A percentile compares a stretch with the other conserved stretches of the same genome.
phyloP scores from a whole-genome alignment of 2,113 vertebrate genomes.

The Proterorhinus semilunaris region DNA sequence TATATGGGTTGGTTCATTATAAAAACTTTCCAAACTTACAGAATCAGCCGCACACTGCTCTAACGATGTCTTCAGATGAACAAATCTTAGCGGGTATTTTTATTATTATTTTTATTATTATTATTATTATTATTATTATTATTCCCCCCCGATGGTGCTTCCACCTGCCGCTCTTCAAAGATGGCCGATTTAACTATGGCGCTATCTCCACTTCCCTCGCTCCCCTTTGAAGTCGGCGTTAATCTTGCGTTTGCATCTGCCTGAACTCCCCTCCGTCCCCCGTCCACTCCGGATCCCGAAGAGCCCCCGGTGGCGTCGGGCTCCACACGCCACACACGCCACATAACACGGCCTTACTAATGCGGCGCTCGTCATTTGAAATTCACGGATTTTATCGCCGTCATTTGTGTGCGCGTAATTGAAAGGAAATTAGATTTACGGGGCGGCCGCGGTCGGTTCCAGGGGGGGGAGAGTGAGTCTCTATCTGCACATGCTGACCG shows the following conservation, averaged over 20 bases:
- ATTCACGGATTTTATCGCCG: slow-evolving; percentile 57
- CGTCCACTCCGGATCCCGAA: slow-evolving; percentile 57
- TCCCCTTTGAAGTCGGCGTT: slow-evolving; percentile 60
- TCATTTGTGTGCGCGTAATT: slow-evolving; percentile 70
- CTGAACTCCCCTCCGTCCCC: slow-evolving; percentile 43
- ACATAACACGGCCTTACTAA: slow-evolving; percentile 43
- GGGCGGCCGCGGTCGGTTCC: slow-evolving; percentile 11
- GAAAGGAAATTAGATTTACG: slow-evolving; percentile 57
- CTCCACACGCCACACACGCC: slow-evolving; percentile 20
- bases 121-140: too few relatives aligned
- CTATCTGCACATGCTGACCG: slow-evolving; percentile 42
- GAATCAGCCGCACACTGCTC: not conserved
- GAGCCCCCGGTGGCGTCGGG: slow-evolving; percentile 50
- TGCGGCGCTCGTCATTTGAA: slow-evolving; percentile 47
- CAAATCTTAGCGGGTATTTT: slow-evolving; percentile 8
- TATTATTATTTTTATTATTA: too few relatives aligned
- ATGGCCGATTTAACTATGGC: slow-evolving; percentile 51
- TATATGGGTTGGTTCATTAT: too few relatives aligned
- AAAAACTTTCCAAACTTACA: too few relatives aligned
- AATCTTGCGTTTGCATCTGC: slow-evolving; percentile 66
- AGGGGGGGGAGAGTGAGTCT: slow-evolving; percentile 21
- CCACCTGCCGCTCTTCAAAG: slow-evolving; percentile 58
- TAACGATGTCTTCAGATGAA: slow-evolving; percentile 9
- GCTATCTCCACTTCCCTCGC: slow-evolving; percentile 43
- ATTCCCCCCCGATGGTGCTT: not conserved